Percentiles rank a stretch among this genome's conserved stretches.
These are phyloP conservation scores for Nasonia longicornis DNA, from an alignment of 1,140 invertebrate species.

Conservation along the genomic window DNA sequence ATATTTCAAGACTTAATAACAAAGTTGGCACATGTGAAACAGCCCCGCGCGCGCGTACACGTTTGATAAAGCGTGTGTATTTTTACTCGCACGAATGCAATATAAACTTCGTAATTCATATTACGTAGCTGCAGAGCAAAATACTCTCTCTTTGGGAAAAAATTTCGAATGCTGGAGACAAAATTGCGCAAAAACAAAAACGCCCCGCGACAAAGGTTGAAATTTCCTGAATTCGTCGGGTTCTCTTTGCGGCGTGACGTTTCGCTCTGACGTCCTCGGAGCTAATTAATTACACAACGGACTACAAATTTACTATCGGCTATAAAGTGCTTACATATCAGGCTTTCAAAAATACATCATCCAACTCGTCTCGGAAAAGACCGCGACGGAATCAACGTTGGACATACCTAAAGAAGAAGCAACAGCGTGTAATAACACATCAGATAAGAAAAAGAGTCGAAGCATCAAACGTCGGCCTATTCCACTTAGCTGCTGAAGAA, in stretches of 20 bases:
- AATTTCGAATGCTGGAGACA: no score
- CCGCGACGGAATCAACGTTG: not conserved
- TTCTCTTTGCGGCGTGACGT: no score
- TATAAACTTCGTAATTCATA: not conserved
- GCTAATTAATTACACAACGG: no score
- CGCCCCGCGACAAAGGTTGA: no score
- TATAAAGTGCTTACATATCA: no score
- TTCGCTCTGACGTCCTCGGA: no score
- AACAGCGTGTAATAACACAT: not conserved
- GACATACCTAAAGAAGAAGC: not conserved
- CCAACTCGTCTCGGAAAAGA: not conserved
- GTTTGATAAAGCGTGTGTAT: not conserved
- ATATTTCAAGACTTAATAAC: not conserved
- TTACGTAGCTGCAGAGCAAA: not conserved
- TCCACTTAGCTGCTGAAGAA: not conserved
- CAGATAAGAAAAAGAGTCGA: not conserved
- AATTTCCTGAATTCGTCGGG: no score
- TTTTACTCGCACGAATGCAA: not conserved
- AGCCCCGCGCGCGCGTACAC: not conserved
- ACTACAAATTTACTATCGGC: no score
- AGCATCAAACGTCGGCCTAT: not conserved
- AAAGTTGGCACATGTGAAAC: not conserved
- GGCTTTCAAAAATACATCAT: no score
- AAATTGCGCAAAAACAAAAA: not conserved
- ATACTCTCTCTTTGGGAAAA: no score